Evolutionary conservation across 2,888 invertebrate species (phyloP).

Genomic region (Eupithecia insigniata): DNA sequence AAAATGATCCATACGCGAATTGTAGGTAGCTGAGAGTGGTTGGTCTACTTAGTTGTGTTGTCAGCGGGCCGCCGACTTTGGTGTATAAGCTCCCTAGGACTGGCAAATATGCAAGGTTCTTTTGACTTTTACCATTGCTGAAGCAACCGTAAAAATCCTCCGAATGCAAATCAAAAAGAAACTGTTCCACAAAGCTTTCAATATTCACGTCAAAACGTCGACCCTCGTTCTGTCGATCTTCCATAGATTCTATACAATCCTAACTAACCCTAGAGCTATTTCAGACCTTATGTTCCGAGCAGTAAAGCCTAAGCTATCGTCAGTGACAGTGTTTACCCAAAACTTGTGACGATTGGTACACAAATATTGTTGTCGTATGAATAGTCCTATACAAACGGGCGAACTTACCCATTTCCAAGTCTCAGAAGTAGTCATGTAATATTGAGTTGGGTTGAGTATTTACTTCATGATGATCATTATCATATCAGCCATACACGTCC

Average conservation of each 20-base stretch:
- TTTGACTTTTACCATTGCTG: background rate
- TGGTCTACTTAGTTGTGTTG: too few species aligned
- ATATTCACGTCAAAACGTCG: conserved; percentile 39
- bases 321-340: conserved; percentile 17
- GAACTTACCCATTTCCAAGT: conserved; percentile 14
- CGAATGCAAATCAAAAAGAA: conserved; percentile 20
- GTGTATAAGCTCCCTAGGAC: too few species aligned
- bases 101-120: background rate
- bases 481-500: too few species aligned
- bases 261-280: conserved; percentile 4
- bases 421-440: background rate
- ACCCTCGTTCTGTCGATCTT: conserved; percentile 37
- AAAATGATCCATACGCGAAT: too few species aligned
- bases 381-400: conserved; percentile 15
- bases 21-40: too few species aligned
- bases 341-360: conserved; percentile 28
- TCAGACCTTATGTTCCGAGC: conserved; percentile 19
- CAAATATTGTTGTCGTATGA: conserved; percentile 29
- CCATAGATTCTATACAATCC: conserved; percentile 9
- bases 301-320: conserved; percentile 2
- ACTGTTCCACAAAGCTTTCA: conserved; percentile 23
- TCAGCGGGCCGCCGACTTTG: too few species aligned
- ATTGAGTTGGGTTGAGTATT: background rate
- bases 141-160: background rate
- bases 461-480: background rate